Evolutionary conservation across 2,888 invertebrate species (phyloP).

Genomic region (Thera britannica): DNA sequence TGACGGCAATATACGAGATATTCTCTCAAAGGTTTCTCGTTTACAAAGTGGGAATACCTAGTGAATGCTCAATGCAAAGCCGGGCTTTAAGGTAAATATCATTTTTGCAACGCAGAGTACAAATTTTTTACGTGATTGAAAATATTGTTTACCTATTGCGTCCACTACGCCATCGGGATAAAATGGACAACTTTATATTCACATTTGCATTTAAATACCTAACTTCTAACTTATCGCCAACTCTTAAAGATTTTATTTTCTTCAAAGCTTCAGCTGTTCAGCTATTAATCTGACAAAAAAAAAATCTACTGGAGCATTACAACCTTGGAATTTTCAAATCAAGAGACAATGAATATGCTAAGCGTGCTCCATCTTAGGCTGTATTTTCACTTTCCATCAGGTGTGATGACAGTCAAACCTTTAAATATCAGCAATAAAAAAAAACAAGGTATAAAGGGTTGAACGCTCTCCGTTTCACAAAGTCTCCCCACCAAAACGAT

Average conservation of each 20-base stretch:
- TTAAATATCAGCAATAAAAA: background rate
- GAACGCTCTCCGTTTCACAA: constrained; percentile 10
- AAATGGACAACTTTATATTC: no score
- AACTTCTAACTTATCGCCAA: no score
- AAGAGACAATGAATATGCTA: no score
- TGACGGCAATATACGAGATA: constrained; percentile 22
- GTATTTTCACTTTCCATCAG: no score
- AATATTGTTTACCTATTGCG: background rate
- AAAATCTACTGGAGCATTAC: no score
- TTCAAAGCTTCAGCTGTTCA: no score
- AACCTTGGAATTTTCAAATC: no score
- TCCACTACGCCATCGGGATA: background rate
- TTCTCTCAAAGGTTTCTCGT: constrained; percentile 25
- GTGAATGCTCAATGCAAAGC: background rate
- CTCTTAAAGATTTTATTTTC: no score
- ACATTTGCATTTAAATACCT: no score
- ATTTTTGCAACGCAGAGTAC: background rate
- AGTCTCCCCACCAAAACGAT: constrained; percentile 25
- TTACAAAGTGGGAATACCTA: constrained; percentile 25
- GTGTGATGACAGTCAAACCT: background rate
- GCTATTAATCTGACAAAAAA: no score
- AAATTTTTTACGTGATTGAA: background rate
- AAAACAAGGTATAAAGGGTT: constrained; percentile 7
- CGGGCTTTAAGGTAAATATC: background rate
- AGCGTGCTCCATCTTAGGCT: no score